A percentile compares a stretch with the other conserved stretches of the same genome.
Evolutionary conservation across 53 echinoderm and acorn worm genomes (phyloP).

Genomic region (Crossaster papposus): DNA sequence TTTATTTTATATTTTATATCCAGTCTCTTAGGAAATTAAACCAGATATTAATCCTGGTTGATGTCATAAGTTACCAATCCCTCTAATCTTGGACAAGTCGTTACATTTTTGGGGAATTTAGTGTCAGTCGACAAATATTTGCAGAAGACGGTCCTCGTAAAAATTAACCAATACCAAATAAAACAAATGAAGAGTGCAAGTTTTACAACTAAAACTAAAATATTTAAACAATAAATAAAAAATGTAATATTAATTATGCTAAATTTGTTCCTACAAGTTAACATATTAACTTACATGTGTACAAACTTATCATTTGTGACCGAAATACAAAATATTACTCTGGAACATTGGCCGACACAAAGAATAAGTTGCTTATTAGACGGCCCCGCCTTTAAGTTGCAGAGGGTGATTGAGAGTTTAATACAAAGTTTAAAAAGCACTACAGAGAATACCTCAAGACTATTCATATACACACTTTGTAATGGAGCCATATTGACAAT

Average conservation of each 20-base stretch:
- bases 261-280: too few relatives aligned
- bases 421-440: neutral
- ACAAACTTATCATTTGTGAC: too few relatives aligned
- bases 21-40: constrained; percentile 16
- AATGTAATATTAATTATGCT: too few relatives aligned
- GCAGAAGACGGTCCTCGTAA: neutral
- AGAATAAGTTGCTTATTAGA: too few relatives aligned
- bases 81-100: neutral
- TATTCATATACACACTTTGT: neutral
- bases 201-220: too few relatives aligned
- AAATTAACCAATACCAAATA: too few relatives aligned
- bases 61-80: neutral
- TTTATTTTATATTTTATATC: neutral
- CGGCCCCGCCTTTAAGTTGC: too few relatives aligned
- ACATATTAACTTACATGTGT: too few relatives aligned
- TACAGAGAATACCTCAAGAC: neutral
- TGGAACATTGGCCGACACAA: too few relatives aligned
- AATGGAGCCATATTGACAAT: constrained; percentile 4
- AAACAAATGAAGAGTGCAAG: too few relatives aligned
- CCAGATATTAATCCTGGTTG: neutral
- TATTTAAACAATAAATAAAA: too few relatives aligned
- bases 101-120: constrained; percentile 24
- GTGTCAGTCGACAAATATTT: constrained; percentile 17
- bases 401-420: neutral
- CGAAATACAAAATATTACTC: too few relatives aligned